Evolutionary conservation across 2,888 invertebrate genomes (phyloP), one percentile per base, ranked within the genome.

Genomic region (Himalopsyche kuldschensis): DNA sequence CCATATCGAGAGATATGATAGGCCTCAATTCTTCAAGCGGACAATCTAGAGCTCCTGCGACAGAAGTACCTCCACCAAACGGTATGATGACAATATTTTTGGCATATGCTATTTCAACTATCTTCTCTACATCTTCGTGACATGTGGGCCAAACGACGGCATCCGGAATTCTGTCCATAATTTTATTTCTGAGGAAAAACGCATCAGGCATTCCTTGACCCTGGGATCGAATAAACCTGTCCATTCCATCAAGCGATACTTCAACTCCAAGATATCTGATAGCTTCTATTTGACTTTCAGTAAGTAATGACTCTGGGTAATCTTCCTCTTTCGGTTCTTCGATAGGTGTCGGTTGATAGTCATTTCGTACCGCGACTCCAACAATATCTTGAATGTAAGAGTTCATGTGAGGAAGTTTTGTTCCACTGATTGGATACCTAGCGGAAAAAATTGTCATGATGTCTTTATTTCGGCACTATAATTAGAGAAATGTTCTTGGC

Each of bases 141-240:
- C 92, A 93, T 69, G 92, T 94, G 48, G 99, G 99, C 99, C 99
- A 99, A 0, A 97, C 92, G 0, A 99, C 96, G 17, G 98, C 90
- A 88, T 99, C 99, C 3, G 99, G 99, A 88, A 99, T 96, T 87
- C 98, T 93, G 89, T 88, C 95, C 82, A 94, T 93, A 88, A 97
- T 96, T 78, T 96, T 96, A 82, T 93, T 92, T 87, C 97, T 93
- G 82, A 99, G 89, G 17, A 93, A 92, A 87, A 95, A 95, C 86
- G 99, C 96, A 88, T 99, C 99, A 87, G 96, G 95, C 78, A 99
- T 90, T 0, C 98, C 97, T 89, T 99, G 98, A 0, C 98, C 98
- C 89, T 98, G 98, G 0, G 97, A 95, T 85, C 98, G 92, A 86
- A 97, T 94, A 84, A 98, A 90, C 75, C 99, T 92, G 88, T 98